Conservation (phyloP, 2,888 invertebrate species). For the Apodemia mormo region DNA sequence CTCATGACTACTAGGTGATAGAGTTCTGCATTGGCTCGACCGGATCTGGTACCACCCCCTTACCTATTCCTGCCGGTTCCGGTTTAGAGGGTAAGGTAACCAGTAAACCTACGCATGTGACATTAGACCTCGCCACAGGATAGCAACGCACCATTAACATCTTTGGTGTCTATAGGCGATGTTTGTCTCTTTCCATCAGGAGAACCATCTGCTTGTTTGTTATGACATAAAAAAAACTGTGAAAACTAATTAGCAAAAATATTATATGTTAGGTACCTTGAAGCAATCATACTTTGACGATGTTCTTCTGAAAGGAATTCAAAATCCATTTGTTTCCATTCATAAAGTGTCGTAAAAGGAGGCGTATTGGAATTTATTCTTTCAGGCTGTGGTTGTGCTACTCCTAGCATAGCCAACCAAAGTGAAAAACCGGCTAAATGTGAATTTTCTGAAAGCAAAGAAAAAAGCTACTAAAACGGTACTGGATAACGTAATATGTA, state of each 20-base stretch:
- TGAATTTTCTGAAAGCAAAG: conserved; percentile 49
- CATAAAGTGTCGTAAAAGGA: conserved; percentile 84
- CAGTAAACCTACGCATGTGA: no score
- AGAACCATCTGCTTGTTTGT: no score
- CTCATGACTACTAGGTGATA: no score
- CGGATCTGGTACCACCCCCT: no score
- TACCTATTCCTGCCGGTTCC: no score
- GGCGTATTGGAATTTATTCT: conserved; percentile 75
- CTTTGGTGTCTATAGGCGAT: no score
- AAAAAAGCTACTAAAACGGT: background rate
- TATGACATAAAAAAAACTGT: no score
- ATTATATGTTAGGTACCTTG: conserved; percentile 60
- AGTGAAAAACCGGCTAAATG: conserved; percentile 62
- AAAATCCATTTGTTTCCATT: conserved; percentile 89
- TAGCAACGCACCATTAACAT: no score
- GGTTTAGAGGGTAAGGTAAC: no score
- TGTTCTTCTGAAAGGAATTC: conserved; percentile 83
- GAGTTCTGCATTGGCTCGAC: no score
- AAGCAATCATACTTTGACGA: conserved; percentile 81
- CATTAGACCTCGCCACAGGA: no score
- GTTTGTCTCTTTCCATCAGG: no score
- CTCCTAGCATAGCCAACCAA: conserved; percentile 75
- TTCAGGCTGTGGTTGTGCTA: conserved; percentile 59
- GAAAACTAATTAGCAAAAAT: background rate
- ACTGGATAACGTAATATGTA: background rate